Conservation (phyloP, 2,113 vertebrate species). For the Myotis lucifugus region DNA sequence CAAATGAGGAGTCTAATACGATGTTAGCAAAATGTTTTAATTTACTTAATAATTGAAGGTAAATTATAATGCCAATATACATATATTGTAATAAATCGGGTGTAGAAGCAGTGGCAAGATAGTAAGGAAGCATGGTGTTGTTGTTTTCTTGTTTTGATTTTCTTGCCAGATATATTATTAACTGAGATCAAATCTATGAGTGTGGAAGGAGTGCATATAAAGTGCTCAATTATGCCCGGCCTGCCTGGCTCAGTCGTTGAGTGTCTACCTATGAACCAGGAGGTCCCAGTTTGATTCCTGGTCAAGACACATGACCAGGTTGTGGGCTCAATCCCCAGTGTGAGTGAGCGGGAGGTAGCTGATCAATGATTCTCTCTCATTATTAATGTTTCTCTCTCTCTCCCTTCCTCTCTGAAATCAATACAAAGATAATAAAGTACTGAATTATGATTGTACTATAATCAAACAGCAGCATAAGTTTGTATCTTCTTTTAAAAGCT, state of each 20-base stretch:
- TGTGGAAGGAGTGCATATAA: not conserved
- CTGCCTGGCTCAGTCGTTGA: too few species aligned
- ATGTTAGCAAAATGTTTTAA: not conserved
- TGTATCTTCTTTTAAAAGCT: not conserved
- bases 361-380: too few species aligned
- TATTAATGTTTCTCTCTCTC: too few species aligned
- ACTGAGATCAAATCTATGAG: not conserved
- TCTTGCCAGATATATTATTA: not conserved
- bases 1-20: not conserved
- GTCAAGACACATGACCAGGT: too few species aligned
- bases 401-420: too few species aligned
- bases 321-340: too few species aligned
- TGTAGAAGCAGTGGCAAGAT: constrained; percentile 13
- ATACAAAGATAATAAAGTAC: not conserved
- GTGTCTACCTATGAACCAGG: too few species aligned
- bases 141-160: not conserved
- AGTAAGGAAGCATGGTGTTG: not conserved
- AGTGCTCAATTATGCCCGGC: not conserved
- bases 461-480: not conserved
- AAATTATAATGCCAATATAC: not conserved
- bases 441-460: not conserved
- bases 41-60: not conserved
- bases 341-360: too few species aligned
- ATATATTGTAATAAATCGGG: not conserved
- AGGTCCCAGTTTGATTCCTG: too few species aligned